Conservation (phyloP, 1,140 invertebrate genomes). For the Anastrepha ludens region DNA sequence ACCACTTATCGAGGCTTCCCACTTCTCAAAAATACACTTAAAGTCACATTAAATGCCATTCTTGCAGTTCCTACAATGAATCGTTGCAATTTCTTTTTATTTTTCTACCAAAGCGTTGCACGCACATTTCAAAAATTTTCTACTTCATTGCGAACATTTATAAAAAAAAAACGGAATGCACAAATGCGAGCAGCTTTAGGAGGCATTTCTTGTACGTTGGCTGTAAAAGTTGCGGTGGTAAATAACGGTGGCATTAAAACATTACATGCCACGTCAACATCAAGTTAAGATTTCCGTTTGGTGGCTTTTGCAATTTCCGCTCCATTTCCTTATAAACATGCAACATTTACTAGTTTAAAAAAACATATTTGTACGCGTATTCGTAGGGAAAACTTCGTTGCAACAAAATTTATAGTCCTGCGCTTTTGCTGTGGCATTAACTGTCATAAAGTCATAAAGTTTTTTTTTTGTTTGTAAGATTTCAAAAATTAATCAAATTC, state of each 20-base stretch:
- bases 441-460: background rate
- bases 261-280: slow-evolving; percentile 37
- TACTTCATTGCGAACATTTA: background rate
- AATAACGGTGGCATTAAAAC: slow-evolving; percentile 22
- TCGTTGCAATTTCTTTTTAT: background rate
- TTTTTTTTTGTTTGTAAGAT: too few relatives aligned
- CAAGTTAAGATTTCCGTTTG: slow-evolving; percentile 47
- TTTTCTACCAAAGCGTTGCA: background rate
- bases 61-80: too few relatives aligned
- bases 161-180: too few relatives aligned
- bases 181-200: too few relatives aligned
- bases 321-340: slow-evolving; percentile 22
- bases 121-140: slow-evolving; percentile 4
- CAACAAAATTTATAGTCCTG: background rate
- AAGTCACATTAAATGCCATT: too few relatives aligned
- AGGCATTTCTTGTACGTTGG: background rate
- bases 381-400: background rate
- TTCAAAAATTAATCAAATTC: too few relatives aligned
- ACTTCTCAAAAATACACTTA: too few relatives aligned
- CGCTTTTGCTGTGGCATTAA: background rate
- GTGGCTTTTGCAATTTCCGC: slow-evolving; percentile 47
- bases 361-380: background rate
- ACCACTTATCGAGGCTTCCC: too few relatives aligned
- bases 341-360: background rate
- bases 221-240: background rate